Evolutionary conservation across 2,113 vertebrate genomes (phyloP).

Genomic region (Oreochromis spilurus): DNA sequence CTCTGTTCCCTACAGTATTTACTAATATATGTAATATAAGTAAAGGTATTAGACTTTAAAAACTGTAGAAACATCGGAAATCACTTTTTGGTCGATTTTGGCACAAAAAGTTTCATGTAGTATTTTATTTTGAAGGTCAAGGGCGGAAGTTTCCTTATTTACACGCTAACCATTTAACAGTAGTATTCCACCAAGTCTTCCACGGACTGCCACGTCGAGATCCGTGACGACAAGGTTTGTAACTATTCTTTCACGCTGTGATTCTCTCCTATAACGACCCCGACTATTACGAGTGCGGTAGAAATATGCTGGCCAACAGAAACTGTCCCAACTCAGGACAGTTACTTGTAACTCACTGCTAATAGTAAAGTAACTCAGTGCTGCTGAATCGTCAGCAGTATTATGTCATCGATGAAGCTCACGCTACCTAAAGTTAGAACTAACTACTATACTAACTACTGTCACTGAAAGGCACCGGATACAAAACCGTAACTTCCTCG

Average conservation of each 20-base stretch:
- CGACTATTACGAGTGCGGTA: background rate
- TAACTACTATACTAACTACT: background rate
- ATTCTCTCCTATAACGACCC: background rate
- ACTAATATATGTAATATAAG: background rate
- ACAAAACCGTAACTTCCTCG: background rate
- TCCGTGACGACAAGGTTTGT: background rate
- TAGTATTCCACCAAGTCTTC: background rate
- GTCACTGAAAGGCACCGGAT: background rate
- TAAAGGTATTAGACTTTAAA: background rate
- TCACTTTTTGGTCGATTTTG: background rate
- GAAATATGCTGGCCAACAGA: background rate
- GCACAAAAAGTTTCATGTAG: background rate
- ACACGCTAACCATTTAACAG: background rate
- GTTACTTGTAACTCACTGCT: background rate
- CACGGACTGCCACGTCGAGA: conserved; percentile 38
- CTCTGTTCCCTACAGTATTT: background rate
- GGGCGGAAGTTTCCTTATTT: background rate
- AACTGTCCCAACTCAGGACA: background rate
- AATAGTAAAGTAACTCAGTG: background rate
- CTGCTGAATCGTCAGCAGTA: background rate
- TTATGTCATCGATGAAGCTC: background rate
- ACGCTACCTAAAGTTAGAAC: background rate
- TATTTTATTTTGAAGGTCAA: conserved; percentile 29
- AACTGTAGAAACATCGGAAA: background rate
- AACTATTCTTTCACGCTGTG: background rate